These are phyloP conservation scores for Pocillopora damicornis DNA, from an alignment of 64 coral and sea anemone species.

Conservation along the genomic window DNA sequence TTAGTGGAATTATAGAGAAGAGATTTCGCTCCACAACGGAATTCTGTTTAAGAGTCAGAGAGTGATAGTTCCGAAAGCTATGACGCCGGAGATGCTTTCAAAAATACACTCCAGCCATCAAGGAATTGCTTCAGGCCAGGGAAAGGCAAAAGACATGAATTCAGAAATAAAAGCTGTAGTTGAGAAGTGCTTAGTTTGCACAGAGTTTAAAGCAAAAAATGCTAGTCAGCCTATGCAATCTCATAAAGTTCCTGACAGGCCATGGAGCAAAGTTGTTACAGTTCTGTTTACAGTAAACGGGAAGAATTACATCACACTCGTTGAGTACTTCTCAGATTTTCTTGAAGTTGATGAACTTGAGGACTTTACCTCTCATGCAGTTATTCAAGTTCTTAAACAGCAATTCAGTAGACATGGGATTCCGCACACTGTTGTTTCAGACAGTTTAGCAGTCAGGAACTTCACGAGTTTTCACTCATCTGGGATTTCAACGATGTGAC, in stretches of 20 bases:
- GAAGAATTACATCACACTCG: background rate
- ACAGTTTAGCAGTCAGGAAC: too few relatives aligned
- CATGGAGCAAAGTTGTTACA: constrained; percentile 54
- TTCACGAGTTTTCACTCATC: too few relatives aligned
- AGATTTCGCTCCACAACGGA: constrained; percentile 60
- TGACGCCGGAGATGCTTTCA: constrained; percentile 57
- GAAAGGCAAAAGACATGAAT: constrained; percentile 53
- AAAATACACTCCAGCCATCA: constrained; percentile 70
- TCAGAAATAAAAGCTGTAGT: constrained; percentile 53
- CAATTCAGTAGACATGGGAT: constrained; percentile 58
- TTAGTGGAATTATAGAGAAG: constrained; percentile 60
- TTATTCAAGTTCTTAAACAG: constrained; percentile 55
- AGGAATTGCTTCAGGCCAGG: constrained; percentile 36
- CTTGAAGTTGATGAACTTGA: background rate
- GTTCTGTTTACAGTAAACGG: constrained; percentile 43
- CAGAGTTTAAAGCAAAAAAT: constrained; percentile 63
- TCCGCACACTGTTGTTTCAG: background rate
- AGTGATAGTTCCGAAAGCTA: constrained; percentile 58
- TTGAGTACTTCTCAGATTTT: too few relatives aligned
- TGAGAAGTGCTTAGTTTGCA: constrained; percentile 55
- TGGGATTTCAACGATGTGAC: too few relatives aligned
- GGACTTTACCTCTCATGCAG: constrained; percentile 18
- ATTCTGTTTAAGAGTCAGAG: constrained; percentile 59
- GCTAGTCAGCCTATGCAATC: constrained; percentile 56
- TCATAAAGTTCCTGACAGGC: constrained; percentile 58